These are phyloP conservation scores for Acheta domesticus DNA, from an alignment of 2,888 invertebrate genomes.

Conservation along the genomic window DNA sequence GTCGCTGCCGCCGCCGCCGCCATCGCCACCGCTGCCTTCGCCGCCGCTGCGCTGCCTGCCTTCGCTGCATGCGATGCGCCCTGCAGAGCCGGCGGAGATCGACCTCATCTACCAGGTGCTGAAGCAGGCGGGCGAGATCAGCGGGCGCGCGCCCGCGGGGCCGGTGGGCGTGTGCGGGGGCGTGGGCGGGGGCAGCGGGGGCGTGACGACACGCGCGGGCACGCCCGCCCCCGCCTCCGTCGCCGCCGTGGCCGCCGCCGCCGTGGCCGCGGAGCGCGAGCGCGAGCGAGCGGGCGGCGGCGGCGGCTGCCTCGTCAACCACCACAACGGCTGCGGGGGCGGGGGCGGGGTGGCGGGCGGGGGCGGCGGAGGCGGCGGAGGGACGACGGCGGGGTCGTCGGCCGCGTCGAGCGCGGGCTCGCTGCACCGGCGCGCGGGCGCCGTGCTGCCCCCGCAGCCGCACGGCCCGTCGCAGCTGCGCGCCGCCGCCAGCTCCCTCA, in stretches of 20 bases:
- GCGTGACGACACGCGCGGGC: constrained; percentile 49
- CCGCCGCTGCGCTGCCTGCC: not conserved
- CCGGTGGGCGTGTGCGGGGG: constrained; percentile 40
- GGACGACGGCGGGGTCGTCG: constrained; percentile 31
- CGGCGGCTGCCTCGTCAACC: constrained; percentile 9
- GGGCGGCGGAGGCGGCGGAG: constrained; percentile 41
- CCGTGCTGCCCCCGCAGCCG: constrained; percentile 27
- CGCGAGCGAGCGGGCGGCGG: constrained; percentile 21
- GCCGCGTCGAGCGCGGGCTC: constrained; percentile 33
- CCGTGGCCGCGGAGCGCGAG: constrained; percentile 29
- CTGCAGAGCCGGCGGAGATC: constrained; percentile 53
- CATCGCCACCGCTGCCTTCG: not conserved
- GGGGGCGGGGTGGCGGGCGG: constrained; percentile 27
- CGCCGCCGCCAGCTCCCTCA: constrained; percentile 50
- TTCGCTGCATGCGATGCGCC: constrained; percentile 25
- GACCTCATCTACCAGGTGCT: constrained; percentile 92
- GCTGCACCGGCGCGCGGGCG: constrained; percentile 31
- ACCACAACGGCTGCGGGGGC: not conserved
- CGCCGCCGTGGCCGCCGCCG: constrained; percentile 42
- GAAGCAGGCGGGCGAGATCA: constrained; percentile 88
- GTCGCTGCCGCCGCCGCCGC: constrained; percentile 8
- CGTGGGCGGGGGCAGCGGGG: constrained; percentile 44
- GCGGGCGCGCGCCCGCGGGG: constrained; percentile 37
- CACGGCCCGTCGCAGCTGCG: constrained; percentile 18
- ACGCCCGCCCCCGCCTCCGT: constrained; percentile 45